phyloP scores from a whole-genome alignment of 2,113 vertebrate species.

The Protobothrops flavoviridis region DNA sequence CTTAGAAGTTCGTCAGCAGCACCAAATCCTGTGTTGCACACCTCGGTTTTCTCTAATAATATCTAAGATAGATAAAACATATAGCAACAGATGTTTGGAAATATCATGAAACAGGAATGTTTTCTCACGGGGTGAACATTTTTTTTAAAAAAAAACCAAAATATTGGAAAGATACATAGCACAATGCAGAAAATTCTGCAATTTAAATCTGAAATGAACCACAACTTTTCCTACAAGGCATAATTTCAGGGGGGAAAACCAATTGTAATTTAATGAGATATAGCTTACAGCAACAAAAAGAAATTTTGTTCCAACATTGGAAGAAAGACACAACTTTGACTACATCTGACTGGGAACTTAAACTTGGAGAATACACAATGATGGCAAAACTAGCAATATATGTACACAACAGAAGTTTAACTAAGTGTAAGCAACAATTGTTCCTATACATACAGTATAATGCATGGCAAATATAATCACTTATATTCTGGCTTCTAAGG shows the following conservation, averaged over 20 bases:
- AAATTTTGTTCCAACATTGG: neutral
- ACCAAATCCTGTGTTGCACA: neutral
- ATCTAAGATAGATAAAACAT: neutral
- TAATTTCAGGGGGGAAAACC: neutral
- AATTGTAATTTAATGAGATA: neutral
- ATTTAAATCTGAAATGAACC: neutral
- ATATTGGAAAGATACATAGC: neutral
- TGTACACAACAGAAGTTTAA: neutral
- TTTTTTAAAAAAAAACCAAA: neutral
- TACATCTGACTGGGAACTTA: neutral
- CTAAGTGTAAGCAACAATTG: neutral
- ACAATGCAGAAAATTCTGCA: neutral
- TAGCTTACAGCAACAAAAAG: neutral
- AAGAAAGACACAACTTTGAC: neutral
- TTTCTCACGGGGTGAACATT: neutral
- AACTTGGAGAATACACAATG: neutral
- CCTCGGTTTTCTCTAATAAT: neutral
- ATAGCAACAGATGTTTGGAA: neutral
- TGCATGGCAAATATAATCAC: too few species aligned
- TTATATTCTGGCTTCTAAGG: too few species aligned
- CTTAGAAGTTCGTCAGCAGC: constrained; percentile 6
- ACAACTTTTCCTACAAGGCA: neutral
- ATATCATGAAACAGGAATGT: neutral
- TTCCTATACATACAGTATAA: neutral
- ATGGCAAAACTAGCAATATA: neutral